A percentile compares a stretch with the other conserved stretches of the same genome.
Evolutionary conservation across 2,797 vertebrate genomes (phyloP).

Genomic region (Chanos chanos): DNA sequence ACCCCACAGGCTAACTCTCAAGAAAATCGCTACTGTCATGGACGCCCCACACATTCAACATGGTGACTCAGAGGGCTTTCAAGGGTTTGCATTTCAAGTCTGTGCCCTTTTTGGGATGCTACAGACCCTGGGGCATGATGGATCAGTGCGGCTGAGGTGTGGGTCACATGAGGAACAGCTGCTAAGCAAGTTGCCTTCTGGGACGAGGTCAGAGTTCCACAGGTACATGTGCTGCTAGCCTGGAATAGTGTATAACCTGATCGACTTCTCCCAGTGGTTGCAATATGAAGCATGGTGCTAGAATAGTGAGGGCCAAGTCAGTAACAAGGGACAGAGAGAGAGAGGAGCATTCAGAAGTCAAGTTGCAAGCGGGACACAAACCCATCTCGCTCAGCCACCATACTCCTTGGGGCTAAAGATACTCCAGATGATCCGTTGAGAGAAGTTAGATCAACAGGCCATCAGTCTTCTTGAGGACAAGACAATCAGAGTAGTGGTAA

Average conservation of each 20-base stretch:
- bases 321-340: neutral
- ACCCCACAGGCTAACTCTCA: neutral
- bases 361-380: neutral
- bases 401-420: slow-evolving; percentile 11
- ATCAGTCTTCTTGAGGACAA: neutral
- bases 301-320: neutral
- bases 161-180: slow-evolving; percentile 7
- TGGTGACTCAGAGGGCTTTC: neutral
- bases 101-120: slow-evolving; percentile 13
- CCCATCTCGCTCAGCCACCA: neutral
- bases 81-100: slow-evolving; percentile 8
- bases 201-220: slow-evolving; percentile 6
- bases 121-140: neutral
- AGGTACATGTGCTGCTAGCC: neutral
- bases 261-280: slow-evolving; percentile 18
- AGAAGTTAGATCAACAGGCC: neutral
- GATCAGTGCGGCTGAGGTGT: neutral
- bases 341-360: slow-evolving; percentile 1
- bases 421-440: neutral
- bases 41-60: neutral
- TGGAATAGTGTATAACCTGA: neutral
- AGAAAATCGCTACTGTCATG: neutral
- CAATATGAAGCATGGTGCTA: slow-evolving; percentile 23
- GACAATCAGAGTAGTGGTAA: neutral
- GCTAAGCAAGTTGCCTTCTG: slow-evolving; percentile 2